These are phyloP conservation scores for Mechanitis mazaeus DNA, from an alignment of 2,888 invertebrate genomes.

Conservation along the genomic window DNA sequence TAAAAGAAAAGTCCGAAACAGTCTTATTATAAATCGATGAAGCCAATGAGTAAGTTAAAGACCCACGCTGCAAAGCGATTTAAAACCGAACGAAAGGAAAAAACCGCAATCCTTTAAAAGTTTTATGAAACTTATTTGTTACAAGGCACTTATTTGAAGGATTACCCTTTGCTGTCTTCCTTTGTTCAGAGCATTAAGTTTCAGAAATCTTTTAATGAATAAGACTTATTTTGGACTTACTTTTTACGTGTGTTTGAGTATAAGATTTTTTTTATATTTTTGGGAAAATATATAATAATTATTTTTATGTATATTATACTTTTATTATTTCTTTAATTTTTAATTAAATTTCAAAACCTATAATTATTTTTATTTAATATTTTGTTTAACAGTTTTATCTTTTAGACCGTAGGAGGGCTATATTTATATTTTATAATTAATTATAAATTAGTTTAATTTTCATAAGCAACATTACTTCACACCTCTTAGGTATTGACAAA, in stretches of 20 bases:
- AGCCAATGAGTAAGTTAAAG: slow-evolving; percentile 16
- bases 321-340: too few species aligned
- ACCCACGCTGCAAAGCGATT: slow-evolving; percentile 21
- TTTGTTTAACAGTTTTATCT: too few species aligned
- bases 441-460: too few species aligned
- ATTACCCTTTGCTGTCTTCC: slow-evolving; percentile 45
- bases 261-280: background rate
- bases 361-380: too few species aligned
- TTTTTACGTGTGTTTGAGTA: background rate
- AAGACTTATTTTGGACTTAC: slow-evolving; percentile 16
- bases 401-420: too few species aligned
- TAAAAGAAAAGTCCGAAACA: too few species aligned
- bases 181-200: slow-evolving; percentile 31
- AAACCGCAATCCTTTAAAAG: slow-evolving; percentile 56
- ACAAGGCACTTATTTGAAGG: slow-evolving; percentile 44
- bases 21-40: slow-evolving; percentile 1
- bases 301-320: too few species aligned
- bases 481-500: too few species aligned
- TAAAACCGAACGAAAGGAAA: slow-evolving; percentile 38
- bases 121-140: slow-evolving; percentile 55
- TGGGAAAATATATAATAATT: too few species aligned
- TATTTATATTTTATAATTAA: too few species aligned
- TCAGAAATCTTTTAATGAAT: slow-evolving; percentile 23
- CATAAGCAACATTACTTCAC: too few species aligned
- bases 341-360: too few species aligned